Base-by-base conservation (phyloP, 2,113 vertebrate species). In the Antechinus stuartii region DNA sequence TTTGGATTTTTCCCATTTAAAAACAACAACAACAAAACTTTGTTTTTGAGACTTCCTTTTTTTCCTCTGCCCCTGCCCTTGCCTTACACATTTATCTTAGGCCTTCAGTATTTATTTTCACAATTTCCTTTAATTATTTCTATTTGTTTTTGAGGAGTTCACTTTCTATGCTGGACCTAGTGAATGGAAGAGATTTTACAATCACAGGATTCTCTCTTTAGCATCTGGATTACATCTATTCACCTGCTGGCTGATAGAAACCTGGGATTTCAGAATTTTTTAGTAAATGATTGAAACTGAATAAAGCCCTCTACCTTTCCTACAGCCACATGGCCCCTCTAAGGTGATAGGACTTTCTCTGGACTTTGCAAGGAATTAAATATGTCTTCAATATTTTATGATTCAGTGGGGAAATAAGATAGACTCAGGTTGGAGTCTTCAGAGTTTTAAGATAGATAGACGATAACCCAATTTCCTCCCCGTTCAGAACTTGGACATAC, bases 111-210 rank as follows among this genome's bases (percentile, higher is more conserved):
- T 96, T 95, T 93, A 96, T 35, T 90, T 94, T 91, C 47, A 95
- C n/a, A 22, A 61, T 94, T 94, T 95, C 61, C 76, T 95, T 94
- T 96, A 91, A 95, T 95, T 93, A 76, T 30, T 96, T 55, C 52
- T 92, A 30, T 35, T 94, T 94, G 6, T 92, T 93, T 84, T 84
- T 84, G 68, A 42, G 68, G n/a, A 84, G 16, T 84, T 84, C 2
- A 19, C 19, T 84, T 91, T 93, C 50, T 90, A 53, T 50, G 52
- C 95, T 54, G 90, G 54, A 57, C 84, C 19, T 91, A 46, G 19
- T 9, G 53, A 30, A 56, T 52, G 91, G 56, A 84, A 94, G 54
- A 95, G 92, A 57, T 95, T 46, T 90, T 25, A 91, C 2, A 93
- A 54, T 96, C 52, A 30, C 11, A 68, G 57, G 26, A 92, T 94